Evolutionary conservation across 2,797 vertebrate species (phyloP), one percentile per base, ranked within the genome.

Genomic region (Hoplostethus mediterraneus): DNA sequence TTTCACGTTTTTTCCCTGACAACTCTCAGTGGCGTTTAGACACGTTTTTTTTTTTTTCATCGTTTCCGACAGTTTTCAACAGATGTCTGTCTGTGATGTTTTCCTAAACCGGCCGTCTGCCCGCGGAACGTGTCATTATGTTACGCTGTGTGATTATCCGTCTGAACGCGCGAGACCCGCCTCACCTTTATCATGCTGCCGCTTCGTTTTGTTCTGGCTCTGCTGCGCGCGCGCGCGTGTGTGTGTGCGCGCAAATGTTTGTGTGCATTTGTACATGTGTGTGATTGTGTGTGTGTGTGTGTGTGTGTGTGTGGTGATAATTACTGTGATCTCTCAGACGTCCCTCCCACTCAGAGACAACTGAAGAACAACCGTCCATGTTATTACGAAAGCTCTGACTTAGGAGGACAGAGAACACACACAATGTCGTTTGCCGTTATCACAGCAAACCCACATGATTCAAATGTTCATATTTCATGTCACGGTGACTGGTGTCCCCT

Each of bases 61-160:
- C 30, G 16, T 47, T 13, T 79, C 56, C 47, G 51, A 66, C 67
- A 49, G n/a, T 51, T 61, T 60, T 21, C 57, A 64, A 55, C 65
- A 70, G 44, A 61, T 57, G 65, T 55, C 56, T 16, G 31, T 52
- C n/a, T 16, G 3, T 73, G 63, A 73, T 53, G 63, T 38, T 53
- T 47, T 2, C 53, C 25, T 42, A 72, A 78, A 69, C 14, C 5
- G 16, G 12, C 1, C 31, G 42, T 62, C 58, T 67, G 45, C 36
- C 16, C 53, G 42, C 28, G 6, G 13, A 11, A 40, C 48, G 58
- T 6, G 14, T 60, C 42, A 9, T 17, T 49, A 36, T 21, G 30
- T 58, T 7, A 12, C 13, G 44, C 36, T 38, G 6, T 47, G 51
- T 49, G 52, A 31, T 44, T 51, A 79, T 68, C 65, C 47, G 25